phyloP scores from a whole-genome alignment of 2,888 invertebrate species.

The Hemithea aestivaria region DNA sequence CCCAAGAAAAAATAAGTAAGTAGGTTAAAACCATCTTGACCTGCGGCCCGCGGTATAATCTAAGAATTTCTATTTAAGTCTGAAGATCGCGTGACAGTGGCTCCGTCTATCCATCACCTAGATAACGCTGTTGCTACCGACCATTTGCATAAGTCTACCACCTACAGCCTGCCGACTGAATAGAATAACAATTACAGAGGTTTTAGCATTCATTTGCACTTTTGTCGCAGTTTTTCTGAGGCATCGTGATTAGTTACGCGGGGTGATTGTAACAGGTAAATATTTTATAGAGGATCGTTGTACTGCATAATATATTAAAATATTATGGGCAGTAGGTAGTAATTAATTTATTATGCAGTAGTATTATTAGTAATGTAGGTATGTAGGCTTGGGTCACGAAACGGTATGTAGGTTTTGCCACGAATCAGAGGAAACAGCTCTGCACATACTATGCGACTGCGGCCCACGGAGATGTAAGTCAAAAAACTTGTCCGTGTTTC shows the following conservation, averaged over 20 bases:
- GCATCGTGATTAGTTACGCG: slow-evolving; percentile 2
- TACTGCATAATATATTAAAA: too few relatives aligned
- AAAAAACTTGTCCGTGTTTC: too few relatives aligned
- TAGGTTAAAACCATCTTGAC: slow-evolving; percentile 20
- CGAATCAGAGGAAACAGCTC: too few relatives aligned
- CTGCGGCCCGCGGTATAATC: slow-evolving; percentile 15
- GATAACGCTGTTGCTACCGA: slow-evolving; percentile 61
- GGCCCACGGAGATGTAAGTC: too few relatives aligned
- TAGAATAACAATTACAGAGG: slow-evolving; percentile 21
- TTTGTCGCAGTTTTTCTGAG: slow-evolving; percentile 14
- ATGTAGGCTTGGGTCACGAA: too few relatives aligned
- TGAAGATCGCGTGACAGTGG: slow-evolving; percentile 45
- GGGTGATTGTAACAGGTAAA: slow-evolving; percentile 1
- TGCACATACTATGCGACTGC: too few relatives aligned
- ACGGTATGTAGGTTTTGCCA: too few relatives aligned
- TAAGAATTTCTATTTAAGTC: slow-evolving; percentile 17
- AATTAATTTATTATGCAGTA: too few relatives aligned
- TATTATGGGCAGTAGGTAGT: too few relatives aligned
- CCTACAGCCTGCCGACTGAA: slow-evolving; percentile 7
- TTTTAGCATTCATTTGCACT: slow-evolving; percentile 17
- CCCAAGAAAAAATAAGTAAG: background rate
- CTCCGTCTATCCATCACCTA: slow-evolving; percentile 61
- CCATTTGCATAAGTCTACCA: slow-evolving; percentile 52
- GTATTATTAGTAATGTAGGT: too few relatives aligned
- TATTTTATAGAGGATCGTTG: too few relatives aligned